Evolutionary conservation across 2,888 invertebrate genomes (phyloP).

Genomic region (Calameuta filiformis): DNA sequence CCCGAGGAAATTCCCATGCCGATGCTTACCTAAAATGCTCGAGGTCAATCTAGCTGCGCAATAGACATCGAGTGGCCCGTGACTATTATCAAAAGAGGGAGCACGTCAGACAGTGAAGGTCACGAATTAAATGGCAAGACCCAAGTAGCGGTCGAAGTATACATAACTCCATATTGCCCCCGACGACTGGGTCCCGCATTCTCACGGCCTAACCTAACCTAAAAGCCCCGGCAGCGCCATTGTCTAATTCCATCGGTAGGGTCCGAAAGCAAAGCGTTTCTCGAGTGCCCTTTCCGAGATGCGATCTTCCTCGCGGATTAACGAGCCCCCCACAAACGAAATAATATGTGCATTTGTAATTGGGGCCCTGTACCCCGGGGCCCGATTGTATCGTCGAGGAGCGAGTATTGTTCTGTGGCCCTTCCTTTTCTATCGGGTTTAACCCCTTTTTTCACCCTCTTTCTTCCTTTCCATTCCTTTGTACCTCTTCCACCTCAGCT

Average conservation of each 20-base stretch:
- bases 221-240: not conserved
- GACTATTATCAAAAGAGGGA: not conserved
- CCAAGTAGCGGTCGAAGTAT: not conserved
- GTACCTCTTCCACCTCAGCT: not conserved
- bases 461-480: slow-evolving; percentile 12
- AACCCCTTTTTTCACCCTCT: slow-evolving; percentile 7
- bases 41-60: not conserved
- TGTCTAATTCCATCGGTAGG: not conserved
- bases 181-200: not conserved
- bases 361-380: slow-evolving; percentile 22
- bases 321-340: slow-evolving; percentile 11
- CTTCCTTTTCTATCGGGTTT: slow-evolving; percentile 4
- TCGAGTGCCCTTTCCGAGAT: not conserved
- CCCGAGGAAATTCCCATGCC: not conserved
- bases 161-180: not conserved
- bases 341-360: slow-evolving; percentile 30
- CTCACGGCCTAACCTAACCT: not conserved
- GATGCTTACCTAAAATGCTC: not conserved
- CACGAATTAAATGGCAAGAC: not conserved
- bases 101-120: not conserved
- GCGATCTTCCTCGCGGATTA: slow-evolving; percentile 21
- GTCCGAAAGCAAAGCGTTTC: not conserved
- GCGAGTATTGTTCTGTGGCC: slow-evolving; percentile 25
- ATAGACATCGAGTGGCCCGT: not conserved
- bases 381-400: slow-evolving; percentile 25